A percentile compares a stretch with the other conserved stretches of the same genome.
Evolutionary conservation across 2,888 invertebrate genomes (phyloP).

Genomic region (Sericinus montela): DNA sequence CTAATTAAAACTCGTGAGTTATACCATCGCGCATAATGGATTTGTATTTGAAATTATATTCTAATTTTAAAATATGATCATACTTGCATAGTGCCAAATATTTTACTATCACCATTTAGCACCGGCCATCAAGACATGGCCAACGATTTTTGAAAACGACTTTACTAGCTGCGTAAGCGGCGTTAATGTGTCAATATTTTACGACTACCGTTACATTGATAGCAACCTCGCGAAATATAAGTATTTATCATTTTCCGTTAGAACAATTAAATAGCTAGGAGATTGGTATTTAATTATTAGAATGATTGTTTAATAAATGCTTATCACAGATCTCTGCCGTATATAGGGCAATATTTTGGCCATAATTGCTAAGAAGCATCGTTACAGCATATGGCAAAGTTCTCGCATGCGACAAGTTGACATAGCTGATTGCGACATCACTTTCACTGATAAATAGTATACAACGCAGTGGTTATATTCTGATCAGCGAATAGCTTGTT

Average conservation of each 20-base stretch:
- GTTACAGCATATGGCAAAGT: conserved; percentile 30
- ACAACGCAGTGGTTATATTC: too few relatives aligned
- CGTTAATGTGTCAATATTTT: conserved; percentile 9
- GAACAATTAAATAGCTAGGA: conserved; percentile 3
- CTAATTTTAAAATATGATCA: conserved; percentile 7
- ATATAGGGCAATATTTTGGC: too few relatives aligned
- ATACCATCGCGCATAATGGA: not conserved
- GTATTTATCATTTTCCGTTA: conserved; percentile 13
- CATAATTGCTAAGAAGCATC: too few relatives aligned
- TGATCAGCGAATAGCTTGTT: not conserved
- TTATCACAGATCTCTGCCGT: too few relatives aligned
- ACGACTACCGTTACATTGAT: conserved; percentile 13
- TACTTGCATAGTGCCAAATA: conserved; percentile 15
- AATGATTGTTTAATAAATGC: too few relatives aligned
- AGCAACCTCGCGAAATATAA: conserved; percentile 2
- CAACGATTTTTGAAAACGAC: conserved; percentile 12
- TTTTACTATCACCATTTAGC: not conserved
- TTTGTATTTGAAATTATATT: conserved; percentile 2
- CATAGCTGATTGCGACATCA: conserved; percentile 56
- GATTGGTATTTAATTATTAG: too few relatives aligned
- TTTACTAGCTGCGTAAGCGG: not conserved
- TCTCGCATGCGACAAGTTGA: conserved; percentile 34
- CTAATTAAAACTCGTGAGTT: not conserved
- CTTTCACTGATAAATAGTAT: conserved; percentile 53
- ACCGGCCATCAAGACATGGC: conserved; percentile 2